Evolutionary conservation across 2,113 vertebrate species (phyloP), one percentile per base, ranked within the genome.

Genomic region (Hemiprocne comata): DNA sequence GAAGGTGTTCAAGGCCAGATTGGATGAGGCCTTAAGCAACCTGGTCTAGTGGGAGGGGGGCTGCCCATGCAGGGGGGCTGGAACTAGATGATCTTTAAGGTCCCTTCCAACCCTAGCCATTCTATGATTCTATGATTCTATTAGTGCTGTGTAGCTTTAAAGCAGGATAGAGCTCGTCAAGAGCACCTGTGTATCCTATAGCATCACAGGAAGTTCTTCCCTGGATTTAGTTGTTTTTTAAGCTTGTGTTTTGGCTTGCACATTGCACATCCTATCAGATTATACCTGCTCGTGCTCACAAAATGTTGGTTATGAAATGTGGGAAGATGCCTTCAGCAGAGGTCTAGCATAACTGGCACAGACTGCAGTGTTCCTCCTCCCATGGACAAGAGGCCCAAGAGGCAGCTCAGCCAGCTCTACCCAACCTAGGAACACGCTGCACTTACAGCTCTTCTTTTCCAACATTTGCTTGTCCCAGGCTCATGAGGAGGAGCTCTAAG

Each of bases 361-460:
- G 38, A 14, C 21, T 8, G 2, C 17, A n/a, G 19, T 17, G 10
- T 6, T 70, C 57, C 69, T 85, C 69, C 36, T 69, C 7, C 26
- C 11, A 6, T 2, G n/a, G 44, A 66, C 31, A 54, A 57, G 24
- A 62, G 15, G 23, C 28, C 13, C 17, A 50, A 66, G 51, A 58
- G 8, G 46, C 48, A 60, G 7, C 26, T 46, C 20, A 34, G 31
- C 8, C 48, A 65, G 5, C 11, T 75, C 20, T 61, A 17, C 7
- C 6, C 54, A 72, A 10, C 3, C 50, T 44, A 23, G 2, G 4
- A 88, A 76, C 1, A 1, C 1, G 1, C 21, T 66, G 42, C 33
- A 42, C 44, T 58, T 58, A 14, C 5, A 33, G 10, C 1, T 0
- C 16, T 60, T 26, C 15, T 87, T 42, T 72, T 67, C 23, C 51